Conservation (phyloP, 1,140 invertebrate species). For the Cherax quadricarinatus region DNA sequence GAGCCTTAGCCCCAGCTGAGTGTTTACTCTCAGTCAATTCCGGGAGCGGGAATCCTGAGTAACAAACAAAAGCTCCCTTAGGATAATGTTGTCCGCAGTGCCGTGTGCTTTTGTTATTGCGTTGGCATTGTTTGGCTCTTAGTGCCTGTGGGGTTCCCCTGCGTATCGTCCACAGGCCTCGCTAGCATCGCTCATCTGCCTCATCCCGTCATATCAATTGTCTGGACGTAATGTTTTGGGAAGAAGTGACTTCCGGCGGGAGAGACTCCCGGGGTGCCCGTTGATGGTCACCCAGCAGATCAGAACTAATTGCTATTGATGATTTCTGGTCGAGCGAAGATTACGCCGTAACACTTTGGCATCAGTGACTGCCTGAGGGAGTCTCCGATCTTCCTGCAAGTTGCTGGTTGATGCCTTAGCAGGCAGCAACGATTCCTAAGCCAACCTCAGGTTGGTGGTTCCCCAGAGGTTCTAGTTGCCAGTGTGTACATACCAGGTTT, state of each 20-base stretch:
- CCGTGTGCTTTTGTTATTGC: constrained; percentile 71
- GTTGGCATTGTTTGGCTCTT: constrained; percentile 63
- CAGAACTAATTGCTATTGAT: constrained; percentile 72
- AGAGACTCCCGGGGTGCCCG: constrained; percentile 17
- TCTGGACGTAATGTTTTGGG: constrained; percentile 62
- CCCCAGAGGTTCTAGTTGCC: background rate
- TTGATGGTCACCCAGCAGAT: constrained; percentile 66
- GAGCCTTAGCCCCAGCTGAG: constrained; percentile 22
- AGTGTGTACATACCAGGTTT: background rate
- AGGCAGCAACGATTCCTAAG: constrained; percentile 10
- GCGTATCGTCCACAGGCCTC: constrained; percentile 14
- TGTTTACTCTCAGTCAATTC: constrained; percentile 57
- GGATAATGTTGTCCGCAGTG: constrained; percentile 65
- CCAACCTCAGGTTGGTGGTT: background rate
- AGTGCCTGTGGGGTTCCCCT: constrained; percentile 21
- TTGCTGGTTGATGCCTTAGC: background rate
- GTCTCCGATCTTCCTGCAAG: constrained; percentile 27
- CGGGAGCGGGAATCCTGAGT: constrained; percentile 5
- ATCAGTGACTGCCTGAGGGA: constrained; percentile 43
- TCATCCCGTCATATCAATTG: constrained; percentile 21
- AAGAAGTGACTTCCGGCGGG: constrained; percentile 28
- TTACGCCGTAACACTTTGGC: constrained; percentile 69
- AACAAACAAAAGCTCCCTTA: constrained; percentile 57
- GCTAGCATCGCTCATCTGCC: constrained; percentile 31
- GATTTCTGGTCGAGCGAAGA: constrained; percentile 69